phyloP scores from a whole-genome alignment of 2,888 invertebrate genomes.

The Drosophila histrio region DNA sequence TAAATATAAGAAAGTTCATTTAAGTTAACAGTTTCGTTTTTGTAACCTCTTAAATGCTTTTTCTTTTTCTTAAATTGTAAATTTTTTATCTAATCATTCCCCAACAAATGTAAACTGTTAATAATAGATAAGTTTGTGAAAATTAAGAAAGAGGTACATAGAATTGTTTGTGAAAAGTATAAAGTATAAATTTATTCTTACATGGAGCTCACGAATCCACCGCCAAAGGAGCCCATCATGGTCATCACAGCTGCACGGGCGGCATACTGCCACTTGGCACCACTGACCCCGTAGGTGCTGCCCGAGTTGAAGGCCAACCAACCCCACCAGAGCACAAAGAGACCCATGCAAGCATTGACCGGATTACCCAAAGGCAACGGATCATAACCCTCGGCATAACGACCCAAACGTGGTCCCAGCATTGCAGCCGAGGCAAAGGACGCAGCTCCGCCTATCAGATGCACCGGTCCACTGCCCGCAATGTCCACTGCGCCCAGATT shows the following conservation, averaged over 20 bases:
- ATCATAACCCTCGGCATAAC: conserved; percentile 91
- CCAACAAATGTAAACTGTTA: too few species aligned
- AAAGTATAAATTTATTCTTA: too few species aligned
- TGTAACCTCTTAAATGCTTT: too few species aligned
- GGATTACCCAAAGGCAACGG: conserved; percentile 93
- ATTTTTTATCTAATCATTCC: too few species aligned
- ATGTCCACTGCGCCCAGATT: conserved; percentile 95
- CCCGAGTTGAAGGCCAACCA: conserved; percentile 98
- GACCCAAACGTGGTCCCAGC: conserved; percentile 94
- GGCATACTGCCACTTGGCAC: conserved; percentile 95
- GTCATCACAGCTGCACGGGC: conserved; percentile 95
- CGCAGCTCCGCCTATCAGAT: conserved; percentile 91
- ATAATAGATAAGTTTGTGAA: too few species aligned
- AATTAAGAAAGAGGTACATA: too few species aligned
- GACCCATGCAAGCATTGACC: conserved; percentile 95
- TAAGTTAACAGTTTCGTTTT: too few species aligned
- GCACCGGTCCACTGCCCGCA: conserved; percentile 96
- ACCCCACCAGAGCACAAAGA: conserved; percentile 98
- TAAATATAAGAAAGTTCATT: too few species aligned
- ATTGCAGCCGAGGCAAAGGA: conserved; percentile 95
- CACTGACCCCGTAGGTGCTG: conserved; percentile 91
- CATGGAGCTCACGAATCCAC: conserved; percentile 88
- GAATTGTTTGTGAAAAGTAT: too few species aligned
- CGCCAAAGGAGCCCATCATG: conserved; percentile 95
- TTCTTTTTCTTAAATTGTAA: too few species aligned